Conservation (phyloP, 2,888 invertebrate genomes). For the Leptopilina drosophilae region DNA sequence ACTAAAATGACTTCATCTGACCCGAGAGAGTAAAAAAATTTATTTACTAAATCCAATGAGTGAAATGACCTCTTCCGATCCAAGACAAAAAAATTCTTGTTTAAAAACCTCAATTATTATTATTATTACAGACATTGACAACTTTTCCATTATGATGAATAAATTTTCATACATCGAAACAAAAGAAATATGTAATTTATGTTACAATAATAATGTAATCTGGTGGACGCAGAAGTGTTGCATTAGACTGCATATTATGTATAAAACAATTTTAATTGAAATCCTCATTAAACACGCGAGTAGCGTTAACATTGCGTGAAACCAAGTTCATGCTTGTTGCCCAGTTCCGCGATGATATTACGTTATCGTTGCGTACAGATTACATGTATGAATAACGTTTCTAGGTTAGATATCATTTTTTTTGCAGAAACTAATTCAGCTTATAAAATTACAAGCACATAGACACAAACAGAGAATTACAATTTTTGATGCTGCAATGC, state of each 20-base stretch:
- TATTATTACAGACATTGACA: too few relatives aligned
- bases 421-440: conserved; percentile 10
- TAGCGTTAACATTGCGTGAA: conserved; percentile 48
- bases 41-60: too few relatives aligned
- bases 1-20: too few relatives aligned
- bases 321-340: conserved; percentile 47
- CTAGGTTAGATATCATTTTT: neutral
- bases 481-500: conserved; percentile 16
- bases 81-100: too few relatives aligned
- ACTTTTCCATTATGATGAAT: too few relatives aligned
- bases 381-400: conserved; percentile 18
- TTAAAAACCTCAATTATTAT: too few relatives aligned
- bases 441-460: neutral
- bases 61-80: too few relatives aligned
- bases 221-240: neutral
- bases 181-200: too few relatives aligned
- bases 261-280: neutral
- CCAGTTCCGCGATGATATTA: conserved; percentile 42
- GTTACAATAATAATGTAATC: neutral
- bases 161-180: too few relatives aligned
- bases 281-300: conserved; percentile 44
- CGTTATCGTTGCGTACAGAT: conserved; percentile 15
- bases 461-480: too few relatives aligned
- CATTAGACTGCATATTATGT: neutral
- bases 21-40: too few relatives aligned